Evolutionary conservation across 1,140 invertebrate genomes (phyloP).

Genomic region (Theocolax elegans): DNA sequence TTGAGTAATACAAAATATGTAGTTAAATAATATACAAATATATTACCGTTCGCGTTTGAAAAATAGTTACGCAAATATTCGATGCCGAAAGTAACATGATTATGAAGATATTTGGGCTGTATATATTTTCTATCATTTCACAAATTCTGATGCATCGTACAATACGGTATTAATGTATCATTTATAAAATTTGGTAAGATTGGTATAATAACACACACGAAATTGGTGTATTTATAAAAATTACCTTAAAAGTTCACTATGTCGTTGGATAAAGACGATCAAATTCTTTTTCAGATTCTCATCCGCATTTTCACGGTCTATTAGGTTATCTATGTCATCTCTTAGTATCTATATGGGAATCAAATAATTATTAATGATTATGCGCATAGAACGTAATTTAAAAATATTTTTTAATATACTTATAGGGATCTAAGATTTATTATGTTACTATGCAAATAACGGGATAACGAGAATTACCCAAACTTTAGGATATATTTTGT

Average conservation of each 20-base stretch:
- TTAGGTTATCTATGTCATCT: not conserved
- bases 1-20: not conserved
- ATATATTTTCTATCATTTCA: not conserved
- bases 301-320: not conserved
- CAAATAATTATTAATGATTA: too few relatives aligned
- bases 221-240: not conserved
- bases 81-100: not conserved
- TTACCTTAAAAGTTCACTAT: not conserved
- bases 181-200: not conserved
- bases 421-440: too few relatives aligned
- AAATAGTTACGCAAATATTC: not conserved
- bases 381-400: too few relatives aligned
- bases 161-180: not conserved
- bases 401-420: too few relatives aligned
- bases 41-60: not conserved
- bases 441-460: too few relatives aligned
- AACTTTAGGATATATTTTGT: too few relatives aligned
- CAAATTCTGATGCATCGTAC: not conserved
- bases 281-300: not conserved
- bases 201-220: too few relatives aligned
- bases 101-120: not conserved
- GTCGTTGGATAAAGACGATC: not conserved
- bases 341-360: conserved; percentile 3
- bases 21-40: not conserved
- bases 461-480: too few relatives aligned